Conservation (phyloP, 2,888 invertebrate species). For the Ennomos fuscantarius region DNA sequence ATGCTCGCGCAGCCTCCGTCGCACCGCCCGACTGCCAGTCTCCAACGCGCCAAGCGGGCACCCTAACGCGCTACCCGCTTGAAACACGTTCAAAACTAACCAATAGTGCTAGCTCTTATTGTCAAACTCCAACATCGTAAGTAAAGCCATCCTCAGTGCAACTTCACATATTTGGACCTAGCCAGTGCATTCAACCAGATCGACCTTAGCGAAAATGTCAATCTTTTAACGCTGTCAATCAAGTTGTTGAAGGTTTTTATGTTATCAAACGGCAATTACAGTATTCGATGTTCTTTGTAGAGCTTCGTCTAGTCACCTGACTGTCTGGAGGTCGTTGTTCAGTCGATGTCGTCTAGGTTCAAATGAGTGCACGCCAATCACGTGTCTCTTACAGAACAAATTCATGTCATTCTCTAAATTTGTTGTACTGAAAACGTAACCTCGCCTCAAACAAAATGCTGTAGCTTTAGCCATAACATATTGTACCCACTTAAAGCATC, state of each 20-base stretch:
- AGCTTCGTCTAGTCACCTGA: constrained; percentile 64
- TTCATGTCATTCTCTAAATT: constrained; percentile 20
- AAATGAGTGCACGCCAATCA: constrained; percentile 63
- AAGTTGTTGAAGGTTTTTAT: constrained; percentile 48
- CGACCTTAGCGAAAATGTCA: constrained; percentile 63
- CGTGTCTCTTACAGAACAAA: constrained; percentile 49
- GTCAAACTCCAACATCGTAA: constrained; percentile 66
- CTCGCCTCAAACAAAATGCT: too few species aligned
- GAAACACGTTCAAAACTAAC: constrained; percentile 53
- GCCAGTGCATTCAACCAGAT: constrained; percentile 32
- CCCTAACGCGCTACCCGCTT: constrained; percentile 63
- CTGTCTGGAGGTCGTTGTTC: constrained; percentile 73
- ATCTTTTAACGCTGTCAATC: constrained; percentile 45
- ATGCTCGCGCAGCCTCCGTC: constrained; percentile 78
- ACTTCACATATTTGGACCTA: constrained; percentile 16
- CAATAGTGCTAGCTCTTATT: constrained; percentile 64
- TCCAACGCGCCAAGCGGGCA: constrained; percentile 72
- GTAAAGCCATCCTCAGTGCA: constrained; percentile 48
- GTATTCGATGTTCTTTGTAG: constrained; percentile 52
- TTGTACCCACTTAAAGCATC: not conserved
- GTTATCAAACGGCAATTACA: constrained; percentile 63
- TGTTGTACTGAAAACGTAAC: not conserved
- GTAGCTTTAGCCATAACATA: not conserved
- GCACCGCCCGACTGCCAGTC: constrained; percentile 70
- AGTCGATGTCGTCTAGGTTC: constrained; percentile 53